phyloP scores from a whole-genome alignment of 2,113 vertebrate species.

The Alces alces region DNA sequence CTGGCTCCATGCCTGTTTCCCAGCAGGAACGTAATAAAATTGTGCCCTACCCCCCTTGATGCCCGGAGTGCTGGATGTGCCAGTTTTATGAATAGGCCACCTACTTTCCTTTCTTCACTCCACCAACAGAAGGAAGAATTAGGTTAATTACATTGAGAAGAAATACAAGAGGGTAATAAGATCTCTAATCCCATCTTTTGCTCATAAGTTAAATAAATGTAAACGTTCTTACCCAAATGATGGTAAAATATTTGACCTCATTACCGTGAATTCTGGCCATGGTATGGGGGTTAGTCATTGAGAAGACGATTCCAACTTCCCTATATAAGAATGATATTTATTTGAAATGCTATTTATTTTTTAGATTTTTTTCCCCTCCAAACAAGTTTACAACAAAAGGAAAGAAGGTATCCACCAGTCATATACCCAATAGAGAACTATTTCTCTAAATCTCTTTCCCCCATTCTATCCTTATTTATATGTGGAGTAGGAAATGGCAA shows the following conservation, averaged over 20 bases:
- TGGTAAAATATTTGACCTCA: slow-evolving; percentile 46
- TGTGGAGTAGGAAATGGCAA: not conserved
- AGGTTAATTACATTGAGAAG: slow-evolving; percentile 75
- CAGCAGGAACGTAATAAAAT: not conserved
- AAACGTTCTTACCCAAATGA: slow-evolving; percentile 50
- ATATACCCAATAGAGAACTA: not conserved
- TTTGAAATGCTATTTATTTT: not conserved
- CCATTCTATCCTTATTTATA: not conserved
- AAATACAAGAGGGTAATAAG: slow-evolving; percentile 65
- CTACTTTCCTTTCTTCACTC: slow-evolving; percentile 54
- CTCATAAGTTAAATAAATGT: slow-evolving; percentile 69
- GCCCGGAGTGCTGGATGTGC: slow-evolving; percentile 24
- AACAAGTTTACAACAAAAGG: not conserved
- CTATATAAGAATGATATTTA: not conserved
- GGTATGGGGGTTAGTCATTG: not conserved
- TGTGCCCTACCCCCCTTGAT: not conserved
- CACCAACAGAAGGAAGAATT: slow-evolving; percentile 59
- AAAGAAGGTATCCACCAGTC: not conserved
- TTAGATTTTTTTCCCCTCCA: not conserved
- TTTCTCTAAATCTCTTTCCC: not conserved
- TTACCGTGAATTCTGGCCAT: not conserved
- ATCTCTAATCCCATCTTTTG: slow-evolving; percentile 50
- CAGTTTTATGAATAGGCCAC: slow-evolving; percentile 70
- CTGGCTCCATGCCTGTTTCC: not conserved
- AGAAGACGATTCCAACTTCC: not conserved